Conservation (phyloP, 2,888 invertebrate genomes). For the Drosophila phalerata region DNA sequence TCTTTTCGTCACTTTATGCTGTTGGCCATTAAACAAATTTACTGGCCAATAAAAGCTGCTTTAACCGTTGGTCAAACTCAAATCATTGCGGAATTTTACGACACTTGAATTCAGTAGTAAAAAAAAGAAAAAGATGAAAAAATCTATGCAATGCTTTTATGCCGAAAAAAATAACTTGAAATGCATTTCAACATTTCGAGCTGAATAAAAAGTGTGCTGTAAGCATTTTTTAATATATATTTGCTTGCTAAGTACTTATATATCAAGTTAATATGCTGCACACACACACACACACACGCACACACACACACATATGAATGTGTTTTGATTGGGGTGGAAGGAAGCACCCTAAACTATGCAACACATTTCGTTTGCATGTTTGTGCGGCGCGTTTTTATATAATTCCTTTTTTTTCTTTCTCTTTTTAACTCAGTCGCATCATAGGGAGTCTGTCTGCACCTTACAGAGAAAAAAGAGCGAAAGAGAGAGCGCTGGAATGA, state of each 20-base stretch:
- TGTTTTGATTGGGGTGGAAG: conserved; percentile 24
- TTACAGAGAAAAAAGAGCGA: neutral
- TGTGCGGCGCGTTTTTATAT: conserved; percentile 52
- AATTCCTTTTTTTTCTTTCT: conserved; percentile 1
- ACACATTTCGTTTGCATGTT: conserved; percentile 76
- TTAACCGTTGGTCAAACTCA: conserved; percentile 30
- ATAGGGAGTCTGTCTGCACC: conserved; percentile 41
- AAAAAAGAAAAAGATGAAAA: neutral
- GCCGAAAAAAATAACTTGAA: conserved; percentile 26
- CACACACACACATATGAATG: conserved; percentile 13
- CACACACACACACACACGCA: conserved; percentile 30
- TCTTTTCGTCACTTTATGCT: neutral
- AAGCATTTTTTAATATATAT: conserved; percentile 65
- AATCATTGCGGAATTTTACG: conserved; percentile 37
- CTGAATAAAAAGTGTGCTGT: conserved; percentile 50
- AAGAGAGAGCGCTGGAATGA: conserved; percentile 1
- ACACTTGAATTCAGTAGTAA: conserved; percentile 28
- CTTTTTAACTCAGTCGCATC: conserved; percentile 24
- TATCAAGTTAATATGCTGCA: conserved; percentile 75
- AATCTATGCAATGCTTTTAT: conserved; percentile 11
- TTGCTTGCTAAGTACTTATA: conserved; percentile 63
- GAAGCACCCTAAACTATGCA: conserved; percentile 71
- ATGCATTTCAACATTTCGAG: conserved; percentile 33
- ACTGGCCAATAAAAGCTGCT: conserved; percentile 35
- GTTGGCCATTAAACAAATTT: conserved; percentile 15